Evolutionary conservation across 2,797 vertebrate species (phyloP).

Genomic region (Coranthus polyacanthus): DNA sequence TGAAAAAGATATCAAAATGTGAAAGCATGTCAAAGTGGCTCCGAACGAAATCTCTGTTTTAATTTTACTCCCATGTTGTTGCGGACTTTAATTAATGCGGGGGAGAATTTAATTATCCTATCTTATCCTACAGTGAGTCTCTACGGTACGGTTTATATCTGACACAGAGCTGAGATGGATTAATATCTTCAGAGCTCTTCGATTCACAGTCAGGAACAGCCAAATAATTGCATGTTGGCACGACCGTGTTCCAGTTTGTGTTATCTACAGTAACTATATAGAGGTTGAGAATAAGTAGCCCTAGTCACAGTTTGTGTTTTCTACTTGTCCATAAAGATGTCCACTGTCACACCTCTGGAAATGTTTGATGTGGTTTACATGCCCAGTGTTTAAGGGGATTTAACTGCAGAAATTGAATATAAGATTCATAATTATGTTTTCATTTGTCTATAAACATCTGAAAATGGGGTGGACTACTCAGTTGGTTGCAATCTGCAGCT

Average conservation of each 20-base stretch:
- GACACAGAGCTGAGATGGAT: too few species aligned
- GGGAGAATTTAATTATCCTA: constrained; percentile 4
- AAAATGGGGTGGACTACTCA: too few species aligned
- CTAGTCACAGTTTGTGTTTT: constrained; percentile 13
- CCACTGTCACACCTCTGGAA: constrained; percentile 10
- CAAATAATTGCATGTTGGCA: too few species aligned
- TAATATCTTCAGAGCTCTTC: too few species aligned
- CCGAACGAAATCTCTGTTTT: not conserved
- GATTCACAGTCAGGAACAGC: too few species aligned
- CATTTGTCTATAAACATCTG: too few species aligned
- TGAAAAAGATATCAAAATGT: not conserved
- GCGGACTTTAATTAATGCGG: not conserved
- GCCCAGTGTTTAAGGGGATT: constrained; percentile 7
- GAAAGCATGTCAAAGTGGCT: not conserved
- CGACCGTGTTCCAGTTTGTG: not conserved
- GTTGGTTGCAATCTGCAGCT: too few species aligned
- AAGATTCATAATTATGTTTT: too few species aligned
- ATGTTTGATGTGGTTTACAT: constrained; percentile 1
- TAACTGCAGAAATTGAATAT: too few species aligned
- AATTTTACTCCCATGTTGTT: not conserved
- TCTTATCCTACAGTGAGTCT: not conserved
- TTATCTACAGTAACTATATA: constrained; percentile 14
- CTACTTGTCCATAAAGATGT: not conserved
- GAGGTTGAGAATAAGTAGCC: not conserved
- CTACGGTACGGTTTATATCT: too few species aligned